Percentiles rank a stretch among this genome's conserved stretches.
phyloP scores from a whole-genome alignment of 2,888 invertebrate genomes.

The Heteromyza rotundicornis region DNA sequence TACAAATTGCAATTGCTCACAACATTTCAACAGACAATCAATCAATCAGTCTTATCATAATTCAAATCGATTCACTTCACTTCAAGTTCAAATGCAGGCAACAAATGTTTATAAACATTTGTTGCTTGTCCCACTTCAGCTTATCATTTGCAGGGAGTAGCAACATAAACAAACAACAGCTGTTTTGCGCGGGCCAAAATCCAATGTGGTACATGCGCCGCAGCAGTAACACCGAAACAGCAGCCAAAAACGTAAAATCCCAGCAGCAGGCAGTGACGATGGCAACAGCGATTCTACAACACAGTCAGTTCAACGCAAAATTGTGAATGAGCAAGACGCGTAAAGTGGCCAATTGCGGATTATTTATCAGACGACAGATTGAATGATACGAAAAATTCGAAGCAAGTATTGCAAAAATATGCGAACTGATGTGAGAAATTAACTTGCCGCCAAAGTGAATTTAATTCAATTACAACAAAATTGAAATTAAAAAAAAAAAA shows the following conservation, averaged over 20 bases:
- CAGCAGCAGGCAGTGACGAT: conserved; percentile 26
- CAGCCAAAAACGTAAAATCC: conserved; percentile 12
- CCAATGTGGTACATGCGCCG: background rate
- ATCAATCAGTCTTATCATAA: too few relatives aligned
- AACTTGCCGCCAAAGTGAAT: background rate
- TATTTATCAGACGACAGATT: too few relatives aligned
- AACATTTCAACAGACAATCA: too few relatives aligned
- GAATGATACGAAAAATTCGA: background rate
- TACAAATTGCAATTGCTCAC: too few relatives aligned
- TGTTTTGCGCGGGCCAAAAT: background rate
- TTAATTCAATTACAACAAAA: background rate
- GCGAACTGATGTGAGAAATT: too few relatives aligned
- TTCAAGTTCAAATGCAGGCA: conserved; percentile 2
- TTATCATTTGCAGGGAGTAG: background rate
- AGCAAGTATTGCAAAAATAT: background rate
- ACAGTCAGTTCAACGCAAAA: conserved; percentile 50
- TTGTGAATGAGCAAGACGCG: conserved; percentile 48
- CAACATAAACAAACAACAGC: conserved; percentile 7
- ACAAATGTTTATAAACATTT: background rate
- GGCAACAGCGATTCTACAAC: conserved; percentile 28
- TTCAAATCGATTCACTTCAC: too few relatives aligned
- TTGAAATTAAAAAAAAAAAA: background rate
- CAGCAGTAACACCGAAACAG: conserved; percentile 11
- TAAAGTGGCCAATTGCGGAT: conserved; percentile 8
- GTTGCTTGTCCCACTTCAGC: background rate